These are phyloP conservation scores for Epinotia demarniana DNA, from an alignment of 2,888 invertebrate species.

Conservation along the genomic window DNA sequence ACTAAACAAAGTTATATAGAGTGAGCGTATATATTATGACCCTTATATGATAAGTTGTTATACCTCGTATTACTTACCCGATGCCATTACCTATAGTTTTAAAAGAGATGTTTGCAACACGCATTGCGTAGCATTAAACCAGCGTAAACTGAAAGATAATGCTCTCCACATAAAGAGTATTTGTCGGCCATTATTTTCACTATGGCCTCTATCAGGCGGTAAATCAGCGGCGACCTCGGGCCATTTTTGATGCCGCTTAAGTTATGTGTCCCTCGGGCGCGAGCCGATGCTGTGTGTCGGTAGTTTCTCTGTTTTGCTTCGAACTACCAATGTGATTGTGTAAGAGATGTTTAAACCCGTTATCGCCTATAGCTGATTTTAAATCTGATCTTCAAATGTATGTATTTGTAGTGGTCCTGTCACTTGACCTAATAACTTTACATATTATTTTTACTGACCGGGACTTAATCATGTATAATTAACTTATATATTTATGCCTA, in stretches of 20 bases:
- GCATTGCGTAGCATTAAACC: background rate
- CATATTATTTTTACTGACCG: too few species aligned
- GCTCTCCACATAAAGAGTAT: conserved; percentile 59
- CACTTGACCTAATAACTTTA: too few species aligned
- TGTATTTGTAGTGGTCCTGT: too few species aligned
- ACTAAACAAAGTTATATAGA: too few species aligned
- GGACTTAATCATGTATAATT: too few species aligned
- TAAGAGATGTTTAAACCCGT: background rate
- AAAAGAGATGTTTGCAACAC: background rate
- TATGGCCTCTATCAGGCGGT: conserved; percentile 56
- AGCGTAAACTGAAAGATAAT: conserved; percentile 51
- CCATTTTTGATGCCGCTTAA: conserved; percentile 76
- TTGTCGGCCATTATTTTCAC: conserved; percentile 71
- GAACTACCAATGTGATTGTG: conserved; percentile 7
- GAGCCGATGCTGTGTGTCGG: conserved; percentile 1
- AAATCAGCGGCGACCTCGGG: conserved; percentile 72
- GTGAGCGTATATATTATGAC: too few species aligned
- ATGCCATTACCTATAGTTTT: too few species aligned
- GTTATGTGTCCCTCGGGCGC: conserved; percentile 77
- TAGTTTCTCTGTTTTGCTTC: conserved; percentile 8
- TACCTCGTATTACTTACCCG: too few species aligned
- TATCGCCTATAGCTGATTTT: background rate
- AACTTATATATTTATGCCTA: too few species aligned
- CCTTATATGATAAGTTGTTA: too few species aligned
- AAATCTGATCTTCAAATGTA: too few species aligned